phyloP scores from a whole-genome alignment of 2,797 vertebrate species.

The Ciconia nigra region DNA sequence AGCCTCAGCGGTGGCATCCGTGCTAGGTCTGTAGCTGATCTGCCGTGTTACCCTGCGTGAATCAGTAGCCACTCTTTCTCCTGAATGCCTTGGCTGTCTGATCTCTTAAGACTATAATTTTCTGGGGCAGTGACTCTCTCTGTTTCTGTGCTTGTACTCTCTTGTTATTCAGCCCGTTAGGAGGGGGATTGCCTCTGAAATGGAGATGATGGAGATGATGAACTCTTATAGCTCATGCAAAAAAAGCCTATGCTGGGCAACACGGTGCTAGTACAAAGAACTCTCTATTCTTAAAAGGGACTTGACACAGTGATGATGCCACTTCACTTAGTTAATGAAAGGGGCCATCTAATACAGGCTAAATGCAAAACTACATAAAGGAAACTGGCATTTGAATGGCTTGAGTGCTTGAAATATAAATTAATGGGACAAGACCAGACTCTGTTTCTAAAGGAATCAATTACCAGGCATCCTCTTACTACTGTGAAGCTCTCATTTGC shows the following conservation, averaged over 20 bases:
- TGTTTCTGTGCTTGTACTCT: background rate
- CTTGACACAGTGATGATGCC: background rate
- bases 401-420: conserved; percentile 14
- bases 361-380: background rate
- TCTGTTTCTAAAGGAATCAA: conserved; percentile 15
- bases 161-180: background rate
- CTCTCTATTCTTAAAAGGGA: background rate
- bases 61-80: background rate
- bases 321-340: conserved; percentile 3
- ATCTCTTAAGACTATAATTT: background rate
- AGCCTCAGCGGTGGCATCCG: background rate
- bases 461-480: background rate
- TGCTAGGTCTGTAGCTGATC: background rate
- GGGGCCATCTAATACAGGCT: background rate
- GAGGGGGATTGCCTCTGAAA: background rate
- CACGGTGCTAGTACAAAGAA: background rate
- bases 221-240: background rate
- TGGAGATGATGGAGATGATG: background rate
- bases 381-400: background rate
- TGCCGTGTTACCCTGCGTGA: background rate
- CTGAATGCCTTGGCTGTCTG: background rate
- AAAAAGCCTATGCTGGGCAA: background rate
- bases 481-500: background rate
- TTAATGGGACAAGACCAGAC: conserved; percentile 1
- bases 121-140: background rate